phyloP scores from a whole-genome alignment of 2,797 vertebrate species.

The Corythornis leucogaster region DNA sequence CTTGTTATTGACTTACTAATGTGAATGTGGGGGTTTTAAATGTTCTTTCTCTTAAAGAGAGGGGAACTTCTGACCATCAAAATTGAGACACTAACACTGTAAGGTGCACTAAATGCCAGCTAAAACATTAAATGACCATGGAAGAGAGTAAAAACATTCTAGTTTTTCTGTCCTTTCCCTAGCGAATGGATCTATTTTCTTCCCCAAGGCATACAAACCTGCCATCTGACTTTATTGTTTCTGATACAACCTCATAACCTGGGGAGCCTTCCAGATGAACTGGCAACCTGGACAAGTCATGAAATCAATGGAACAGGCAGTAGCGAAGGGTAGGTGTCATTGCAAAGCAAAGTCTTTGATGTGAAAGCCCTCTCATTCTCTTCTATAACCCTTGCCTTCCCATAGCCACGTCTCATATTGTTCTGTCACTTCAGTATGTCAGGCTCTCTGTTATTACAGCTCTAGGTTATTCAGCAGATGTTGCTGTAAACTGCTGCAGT shows the following conservation, averaged over 20 bases:
- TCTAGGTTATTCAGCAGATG: constrained; percentile 66
- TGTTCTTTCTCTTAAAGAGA: not conserved
- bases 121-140: not conserved
- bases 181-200: not conserved
- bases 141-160: not conserved
- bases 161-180: not conserved
- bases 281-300: not conserved
- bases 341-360: constrained; percentile 61
- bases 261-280: constrained; percentile 8
- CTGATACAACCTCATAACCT: constrained; percentile 39
- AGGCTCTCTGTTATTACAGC: constrained; percentile 64
- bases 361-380: constrained; percentile 58
- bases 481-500: constrained; percentile 15
- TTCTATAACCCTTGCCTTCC: constrained; percentile 56
- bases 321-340: constrained; percentile 56
- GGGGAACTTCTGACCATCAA: not conserved
- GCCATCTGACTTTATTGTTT: constrained; percentile 48
- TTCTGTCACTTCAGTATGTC: constrained; percentile 51
- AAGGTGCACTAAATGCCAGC: not conserved
- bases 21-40: not conserved
- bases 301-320: constrained; percentile 54
- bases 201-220: constrained; percentile 22
- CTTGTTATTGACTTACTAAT: not conserved
- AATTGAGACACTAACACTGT: not conserved
- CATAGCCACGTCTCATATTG: constrained; percentile 28